phyloP scores from a whole-genome alignment of 2,888 invertebrate species.

The Julus scanicus region DNA sequence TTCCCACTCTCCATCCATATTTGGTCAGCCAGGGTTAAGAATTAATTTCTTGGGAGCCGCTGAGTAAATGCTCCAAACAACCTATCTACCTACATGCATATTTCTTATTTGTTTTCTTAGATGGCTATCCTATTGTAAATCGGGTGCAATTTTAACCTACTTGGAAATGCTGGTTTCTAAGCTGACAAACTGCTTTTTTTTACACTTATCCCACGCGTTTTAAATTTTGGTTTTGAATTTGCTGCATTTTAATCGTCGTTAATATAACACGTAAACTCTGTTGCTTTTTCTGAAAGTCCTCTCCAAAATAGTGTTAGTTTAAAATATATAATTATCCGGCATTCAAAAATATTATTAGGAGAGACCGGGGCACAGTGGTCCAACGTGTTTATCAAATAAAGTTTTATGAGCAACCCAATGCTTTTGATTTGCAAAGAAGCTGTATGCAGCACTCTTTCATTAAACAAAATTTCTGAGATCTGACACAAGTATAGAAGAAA shows the following conservation, averaged over 20 bases:
- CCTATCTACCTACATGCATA: neutral
- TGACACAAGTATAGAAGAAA: too few relatives aligned
- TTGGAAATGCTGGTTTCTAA: neutral
- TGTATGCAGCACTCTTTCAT: too few relatives aligned
- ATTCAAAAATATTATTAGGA: too few relatives aligned
- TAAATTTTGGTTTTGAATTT: neutral
- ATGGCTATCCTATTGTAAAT: neutral
- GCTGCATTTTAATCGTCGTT: neutral
- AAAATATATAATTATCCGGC: too few relatives aligned
- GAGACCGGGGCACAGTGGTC: too few relatives aligned
- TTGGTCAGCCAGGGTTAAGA: conserved; percentile 21
- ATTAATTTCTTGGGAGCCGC: neutral
- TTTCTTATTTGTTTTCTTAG: neutral
- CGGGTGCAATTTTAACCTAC: conserved; percentile 27
- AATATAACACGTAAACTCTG: neutral
- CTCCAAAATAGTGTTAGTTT: too few relatives aligned
- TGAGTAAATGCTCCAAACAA: neutral
- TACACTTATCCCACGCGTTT: neutral
- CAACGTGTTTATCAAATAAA: too few relatives aligned
- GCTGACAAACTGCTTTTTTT: neutral
- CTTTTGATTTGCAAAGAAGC: too few relatives aligned
- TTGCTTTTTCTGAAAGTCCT: neutral
- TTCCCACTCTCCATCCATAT: conserved; percentile 6
- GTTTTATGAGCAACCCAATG: too few relatives aligned
- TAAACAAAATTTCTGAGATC: too few relatives aligned